These are phyloP conservation scores for Corbicula japonica DNA, from an alignment of 2,888 invertebrate genomes.

Conservation along the genomic window DNA sequence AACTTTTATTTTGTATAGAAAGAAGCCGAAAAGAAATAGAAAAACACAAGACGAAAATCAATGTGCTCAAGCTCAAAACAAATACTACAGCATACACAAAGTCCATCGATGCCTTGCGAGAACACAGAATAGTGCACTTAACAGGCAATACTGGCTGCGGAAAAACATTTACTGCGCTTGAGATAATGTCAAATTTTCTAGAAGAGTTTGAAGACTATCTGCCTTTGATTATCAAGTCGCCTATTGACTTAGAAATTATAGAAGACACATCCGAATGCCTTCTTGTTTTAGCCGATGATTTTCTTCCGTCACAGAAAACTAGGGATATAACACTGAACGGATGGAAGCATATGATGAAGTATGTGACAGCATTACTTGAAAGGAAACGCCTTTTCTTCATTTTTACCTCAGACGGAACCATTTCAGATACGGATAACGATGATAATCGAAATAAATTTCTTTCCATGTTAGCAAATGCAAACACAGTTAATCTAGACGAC, in stretches of 20 bases:
- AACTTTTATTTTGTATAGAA: too few relatives aligned
- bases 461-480: too few relatives aligned
- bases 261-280: constrained; percentile 5
- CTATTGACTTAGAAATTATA: constrained; percentile 10
- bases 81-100: constrained; percentile 11
- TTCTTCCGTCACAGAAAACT: too few relatives aligned
- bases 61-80: background rate
- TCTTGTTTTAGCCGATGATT: constrained; percentile 43
- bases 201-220: constrained; percentile 1
- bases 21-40: constrained; percentile 1
- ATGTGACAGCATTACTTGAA: constrained; percentile 15
- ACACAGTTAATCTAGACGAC: constrained; percentile 4
- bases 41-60: constrained; percentile 21
- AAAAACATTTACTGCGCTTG: constrained; percentile 47
- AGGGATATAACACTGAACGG: constrained; percentile 3
- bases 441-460: too few relatives aligned
- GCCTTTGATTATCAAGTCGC: constrained; percentile 29
- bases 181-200: constrained; percentile 18
- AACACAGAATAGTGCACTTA: constrained; percentile 19
- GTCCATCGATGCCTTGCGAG: constrained; percentile 6
- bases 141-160: constrained; percentile 43
- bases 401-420: constrained; percentile 7
- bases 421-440: too few relatives aligned
- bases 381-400: constrained; percentile 18
- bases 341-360: constrained; percentile 23